Base-by-base conservation (phyloP, 1,140 invertebrate species). In the Saccostrea glomerata region DNA sequence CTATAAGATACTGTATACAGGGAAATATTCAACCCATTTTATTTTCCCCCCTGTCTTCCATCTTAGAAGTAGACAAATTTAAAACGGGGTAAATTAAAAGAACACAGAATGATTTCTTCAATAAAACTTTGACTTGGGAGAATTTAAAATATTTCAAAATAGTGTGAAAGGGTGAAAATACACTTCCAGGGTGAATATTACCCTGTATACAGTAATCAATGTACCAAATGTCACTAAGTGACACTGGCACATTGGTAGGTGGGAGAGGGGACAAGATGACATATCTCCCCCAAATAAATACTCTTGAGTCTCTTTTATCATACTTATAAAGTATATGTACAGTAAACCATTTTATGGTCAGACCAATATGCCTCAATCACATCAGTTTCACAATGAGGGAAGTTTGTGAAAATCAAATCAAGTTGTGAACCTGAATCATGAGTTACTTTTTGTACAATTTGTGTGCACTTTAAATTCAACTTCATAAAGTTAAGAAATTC, bases 321-420 rank as follows among this genome's bases (percentile, higher is more conserved):
- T 36, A 36, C 30, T 15, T 63, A 63, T 63, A 63, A 15, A 63
- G 60, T 63, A 63, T 20, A 82, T n/a, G 73, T 40, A 82, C 73
- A 82, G 73, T 84, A 84, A n/a, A 84, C 40, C n/a, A 84, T 84
- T 84, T 84, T 84, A 55, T 84, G 82, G 40, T 84, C 82, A 20
- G 82, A 84, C 47, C 82, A 84, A 40, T 36, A 36, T 36, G 30
- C 30, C 30, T 36, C 30, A 36, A 36, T 36, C 30, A 36, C 30
- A 36, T 36, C 30, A 36, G 30, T 36, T 36, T 36, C 30, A 36
- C 30, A 36, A 36, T 36, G 30, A 36, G 30, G 30, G 30, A 36
- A 36, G 30, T 36, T 36, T 36, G 30, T 36, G 30, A 36, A 36
- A 36, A 36, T 36, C 30, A 36, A 36, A 36, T 36, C 30, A 36